Percentiles rank a stretch among this genome's conserved stretches.
phyloP scores from a whole-genome alignment of 2,888 invertebrate species.

The Zonitis immaculata region DNA sequence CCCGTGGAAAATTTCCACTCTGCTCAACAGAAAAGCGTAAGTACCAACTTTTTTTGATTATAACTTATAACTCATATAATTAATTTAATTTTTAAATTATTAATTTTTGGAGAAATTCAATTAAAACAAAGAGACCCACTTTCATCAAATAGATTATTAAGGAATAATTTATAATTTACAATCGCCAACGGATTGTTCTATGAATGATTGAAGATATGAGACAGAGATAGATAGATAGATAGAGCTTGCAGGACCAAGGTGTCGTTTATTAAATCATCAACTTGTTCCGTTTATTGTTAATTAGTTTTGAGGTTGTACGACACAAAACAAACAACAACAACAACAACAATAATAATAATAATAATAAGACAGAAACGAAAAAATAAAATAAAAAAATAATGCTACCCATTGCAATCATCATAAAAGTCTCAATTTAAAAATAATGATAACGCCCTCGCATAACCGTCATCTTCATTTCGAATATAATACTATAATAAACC shows the following conservation, averaged over 20 bases:
- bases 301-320: conserved; percentile 14
- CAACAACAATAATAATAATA: neutral
- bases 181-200: neutral
- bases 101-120: no score
- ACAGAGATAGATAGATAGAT: no score
- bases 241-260: conserved; percentile 1
- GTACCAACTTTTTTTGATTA: no score
- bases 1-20: no score
- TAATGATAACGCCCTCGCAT: neutral
- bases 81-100: no score
- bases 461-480: conserved; percentile 2
- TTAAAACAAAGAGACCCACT: neutral
- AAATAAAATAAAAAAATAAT: conserved; percentile 2
- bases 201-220: neutral
- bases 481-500: conserved; percentile 15
- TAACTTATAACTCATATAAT: no score
- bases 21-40: no score
- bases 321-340: conserved; percentile 7
- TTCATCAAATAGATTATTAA: neutral
- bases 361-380: neutral
- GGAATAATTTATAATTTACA: neutral
- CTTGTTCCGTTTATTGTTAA: conserved; percentile 15
- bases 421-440: conserved; percentile 35
- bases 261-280: conserved; percentile 16
- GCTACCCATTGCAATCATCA: conserved; percentile 27